Conservation (phyloP, 2,113 vertebrate genomes). For the Naja naja region DNA sequence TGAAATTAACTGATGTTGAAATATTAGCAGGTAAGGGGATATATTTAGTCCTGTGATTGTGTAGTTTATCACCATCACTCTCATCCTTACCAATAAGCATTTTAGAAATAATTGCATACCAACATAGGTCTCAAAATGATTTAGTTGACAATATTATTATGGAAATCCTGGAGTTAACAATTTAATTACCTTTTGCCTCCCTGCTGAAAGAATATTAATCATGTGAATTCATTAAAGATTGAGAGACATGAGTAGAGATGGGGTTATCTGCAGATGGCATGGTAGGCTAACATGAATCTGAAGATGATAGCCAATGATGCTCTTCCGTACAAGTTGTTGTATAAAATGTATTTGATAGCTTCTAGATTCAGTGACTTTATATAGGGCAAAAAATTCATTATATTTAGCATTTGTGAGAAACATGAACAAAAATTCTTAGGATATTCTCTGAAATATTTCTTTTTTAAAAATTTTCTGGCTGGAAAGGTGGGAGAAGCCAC, state of each 20-base stretch:
- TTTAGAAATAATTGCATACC: neutral
- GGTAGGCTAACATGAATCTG: neutral
- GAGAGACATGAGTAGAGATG: neutral
- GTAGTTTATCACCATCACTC: neutral
- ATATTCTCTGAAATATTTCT: neutral
- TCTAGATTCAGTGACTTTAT: neutral
- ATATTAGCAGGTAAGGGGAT: neutral
- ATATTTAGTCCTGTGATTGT: neutral
- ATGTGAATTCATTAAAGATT: neutral
- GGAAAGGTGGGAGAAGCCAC: neutral
- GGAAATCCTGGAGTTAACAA: neutral
- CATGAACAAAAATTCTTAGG: neutral
- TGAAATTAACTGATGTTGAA: neutral
- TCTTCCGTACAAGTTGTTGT: neutral
- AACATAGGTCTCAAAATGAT: neutral
- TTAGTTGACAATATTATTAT: neutral
- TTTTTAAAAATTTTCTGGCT: neutral
- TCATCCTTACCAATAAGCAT: neutral
- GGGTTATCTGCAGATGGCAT: neutral
- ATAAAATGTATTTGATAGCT: neutral
- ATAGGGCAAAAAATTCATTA: neutral
- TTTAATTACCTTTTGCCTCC: neutral
- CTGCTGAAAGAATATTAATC: neutral
- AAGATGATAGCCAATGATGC: neutral
- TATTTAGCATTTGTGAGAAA: neutral